A percentile compares a stretch with the other conserved stretches of the same genome.
These are phyloP conservation scores for Sebastes matsubarae DNA, from an alignment of 2,797 vertebrate species.

Conservation along the genomic window DNA sequence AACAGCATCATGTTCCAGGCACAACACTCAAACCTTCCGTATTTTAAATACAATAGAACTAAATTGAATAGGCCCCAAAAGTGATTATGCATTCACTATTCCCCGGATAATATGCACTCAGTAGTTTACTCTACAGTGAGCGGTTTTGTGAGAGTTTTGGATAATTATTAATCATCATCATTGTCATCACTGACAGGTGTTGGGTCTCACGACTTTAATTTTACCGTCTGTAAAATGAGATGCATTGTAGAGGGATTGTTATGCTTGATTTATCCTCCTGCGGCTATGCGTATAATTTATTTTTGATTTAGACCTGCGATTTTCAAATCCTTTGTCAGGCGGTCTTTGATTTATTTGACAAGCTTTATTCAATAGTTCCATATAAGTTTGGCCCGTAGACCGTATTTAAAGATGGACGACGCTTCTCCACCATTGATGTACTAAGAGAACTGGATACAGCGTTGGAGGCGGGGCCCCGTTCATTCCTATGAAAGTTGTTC, in stretches of 20 bases:
- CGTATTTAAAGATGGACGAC: too few relatives aligned
- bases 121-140: background rate
- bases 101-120: background rate
- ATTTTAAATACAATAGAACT: background rate
- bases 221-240: background rate
- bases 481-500: too few relatives aligned
- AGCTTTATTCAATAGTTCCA: too few relatives aligned
- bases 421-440: too few relatives aligned
- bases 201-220: background rate
- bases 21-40: background rate
- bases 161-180: background rate
- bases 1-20: background rate
- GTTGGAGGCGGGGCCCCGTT: too few relatives aligned
- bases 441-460: too few relatives aligned
- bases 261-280: background rate
- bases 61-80: fast-evolving
- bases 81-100: background rate
- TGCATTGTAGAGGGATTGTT: background rate
- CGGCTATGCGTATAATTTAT: too few relatives aligned
- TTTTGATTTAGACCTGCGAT: too few relatives aligned
- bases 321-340: too few relatives aligned
- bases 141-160: background rate
- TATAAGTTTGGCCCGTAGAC: too few relatives aligned
- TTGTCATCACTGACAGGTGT: background rate
- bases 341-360: too few relatives aligned